Conservation (phyloP, 2,797 vertebrate species). For the Trichosurus vulpecula region DNA sequence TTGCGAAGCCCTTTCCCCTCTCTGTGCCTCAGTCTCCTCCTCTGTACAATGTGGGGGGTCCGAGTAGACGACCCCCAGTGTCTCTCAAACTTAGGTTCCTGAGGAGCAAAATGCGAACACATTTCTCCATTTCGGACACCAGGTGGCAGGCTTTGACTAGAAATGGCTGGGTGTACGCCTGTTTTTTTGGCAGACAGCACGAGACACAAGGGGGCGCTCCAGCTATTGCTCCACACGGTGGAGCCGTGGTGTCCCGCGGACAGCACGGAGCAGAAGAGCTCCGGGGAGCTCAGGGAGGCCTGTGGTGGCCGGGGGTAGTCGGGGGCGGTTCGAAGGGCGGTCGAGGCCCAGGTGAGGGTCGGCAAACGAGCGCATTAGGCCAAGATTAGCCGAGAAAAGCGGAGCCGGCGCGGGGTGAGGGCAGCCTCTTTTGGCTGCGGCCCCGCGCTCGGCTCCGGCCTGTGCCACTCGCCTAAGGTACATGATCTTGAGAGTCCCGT, state of each 20-base stretch:
- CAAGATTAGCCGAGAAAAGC: not conserved
- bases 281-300: not conserved
- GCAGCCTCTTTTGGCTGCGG: not conserved
- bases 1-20: not conserved
- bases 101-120: not conserved
- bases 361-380: not conserved
- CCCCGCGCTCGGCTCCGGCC: too few relatives aligned
- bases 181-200: not conserved
- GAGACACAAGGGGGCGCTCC: not conserved
- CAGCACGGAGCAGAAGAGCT: too few relatives aligned
- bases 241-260: not conserved
- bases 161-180: fast-evolving
- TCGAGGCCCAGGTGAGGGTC: not conserved
- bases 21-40: not conserved
- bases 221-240: fast-evolving
- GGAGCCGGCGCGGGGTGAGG: not conserved
- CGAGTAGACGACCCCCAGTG: not conserved
- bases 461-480: too few relatives aligned
- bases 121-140: not conserved
- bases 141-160: not conserved
- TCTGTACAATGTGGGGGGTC: not conserved
- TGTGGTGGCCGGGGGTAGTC: too few relatives aligned
- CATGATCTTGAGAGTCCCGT: not conserved
- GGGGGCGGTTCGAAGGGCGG: not conserved
- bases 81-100: not conserved